Conservation (phyloP, 1,140 invertebrate species). For the Platyscapa corneri region DNA sequence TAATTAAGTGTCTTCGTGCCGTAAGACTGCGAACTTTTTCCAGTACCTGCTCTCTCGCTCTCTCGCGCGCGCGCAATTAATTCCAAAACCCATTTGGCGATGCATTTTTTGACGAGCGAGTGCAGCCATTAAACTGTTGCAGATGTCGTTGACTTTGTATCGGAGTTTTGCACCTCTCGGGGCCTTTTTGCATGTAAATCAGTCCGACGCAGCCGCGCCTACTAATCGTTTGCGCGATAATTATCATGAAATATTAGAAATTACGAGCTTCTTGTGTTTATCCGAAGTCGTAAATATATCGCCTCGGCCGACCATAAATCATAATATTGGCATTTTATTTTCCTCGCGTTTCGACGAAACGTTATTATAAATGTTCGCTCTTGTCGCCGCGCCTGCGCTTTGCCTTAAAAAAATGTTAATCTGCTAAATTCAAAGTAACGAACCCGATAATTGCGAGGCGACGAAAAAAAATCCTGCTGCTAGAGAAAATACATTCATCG, state of each 20-base stretch:
- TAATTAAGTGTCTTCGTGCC: conserved; percentile 50
- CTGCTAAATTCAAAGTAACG: no score
- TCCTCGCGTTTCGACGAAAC: background rate
- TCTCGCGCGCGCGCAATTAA: no score
- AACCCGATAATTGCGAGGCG: no score
- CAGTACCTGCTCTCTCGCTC: no score
- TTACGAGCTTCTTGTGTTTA: background rate
- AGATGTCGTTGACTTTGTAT: background rate
- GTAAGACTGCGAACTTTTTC: background rate
- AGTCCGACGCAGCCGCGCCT: background rate
- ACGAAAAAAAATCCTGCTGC: no score
- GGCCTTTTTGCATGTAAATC: background rate
- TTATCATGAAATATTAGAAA: background rate
- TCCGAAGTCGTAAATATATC: background rate
- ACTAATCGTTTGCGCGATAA: background rate
- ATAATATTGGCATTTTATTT: background rate
- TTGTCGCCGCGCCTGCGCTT: no score
- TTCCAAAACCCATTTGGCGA: background rate
- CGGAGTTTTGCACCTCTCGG: background rate
- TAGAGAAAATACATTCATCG: no score
- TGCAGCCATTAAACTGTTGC: background rate
- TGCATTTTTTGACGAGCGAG: background rate
- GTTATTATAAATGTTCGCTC: no score
- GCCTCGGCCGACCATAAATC: background rate
- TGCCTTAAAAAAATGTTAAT: no score